Percentiles rank a stretch among this genome's conserved stretches.
Evolutionary conservation across 2,888 invertebrate species (phyloP).

Genomic region (Galerucella calmariensis): DNA sequence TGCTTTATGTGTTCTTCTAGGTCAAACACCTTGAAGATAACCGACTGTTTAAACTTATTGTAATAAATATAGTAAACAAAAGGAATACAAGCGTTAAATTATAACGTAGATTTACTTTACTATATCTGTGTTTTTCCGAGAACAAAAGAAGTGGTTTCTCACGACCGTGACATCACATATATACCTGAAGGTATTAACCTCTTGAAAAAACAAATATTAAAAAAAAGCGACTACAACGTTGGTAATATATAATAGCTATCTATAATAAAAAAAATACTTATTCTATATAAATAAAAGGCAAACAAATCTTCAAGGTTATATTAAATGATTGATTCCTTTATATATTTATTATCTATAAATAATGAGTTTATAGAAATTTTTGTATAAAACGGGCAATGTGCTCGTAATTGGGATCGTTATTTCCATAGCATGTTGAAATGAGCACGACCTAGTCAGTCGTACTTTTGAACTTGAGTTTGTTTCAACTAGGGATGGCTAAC

Average conservation of each 20-base stretch:
- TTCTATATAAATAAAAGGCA: too few species aligned
- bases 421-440: too few species aligned
- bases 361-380: too few species aligned
- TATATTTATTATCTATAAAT: too few species aligned
- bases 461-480: too few species aligned
- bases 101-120: conserved; percentile 10
- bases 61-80: conserved; percentile 6
- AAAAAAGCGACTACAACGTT: conserved; percentile 45
- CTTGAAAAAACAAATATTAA: conserved; percentile 37
- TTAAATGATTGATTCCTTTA: too few species aligned
- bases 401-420: too few species aligned
- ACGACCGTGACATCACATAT: conserved; percentile 17
- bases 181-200: conserved; percentile 36
- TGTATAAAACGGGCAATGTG: too few species aligned
- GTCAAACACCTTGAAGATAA: conserved; percentile 9
- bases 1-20: not conserved
- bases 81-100: conserved; percentile 7
- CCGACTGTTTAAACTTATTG: conserved; percentile 6
- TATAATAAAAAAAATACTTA: too few species aligned
- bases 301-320: too few species aligned
- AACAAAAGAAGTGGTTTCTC: conserved; percentile 22
- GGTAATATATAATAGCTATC: conserved; percentile 28
- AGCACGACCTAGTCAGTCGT: too few species aligned
- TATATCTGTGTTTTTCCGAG: conserved; percentile 13
- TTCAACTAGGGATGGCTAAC: too few species aligned